phyloP scores from a whole-genome alignment of 2,113 vertebrate species.

The Archilochus colubris region DNA sequence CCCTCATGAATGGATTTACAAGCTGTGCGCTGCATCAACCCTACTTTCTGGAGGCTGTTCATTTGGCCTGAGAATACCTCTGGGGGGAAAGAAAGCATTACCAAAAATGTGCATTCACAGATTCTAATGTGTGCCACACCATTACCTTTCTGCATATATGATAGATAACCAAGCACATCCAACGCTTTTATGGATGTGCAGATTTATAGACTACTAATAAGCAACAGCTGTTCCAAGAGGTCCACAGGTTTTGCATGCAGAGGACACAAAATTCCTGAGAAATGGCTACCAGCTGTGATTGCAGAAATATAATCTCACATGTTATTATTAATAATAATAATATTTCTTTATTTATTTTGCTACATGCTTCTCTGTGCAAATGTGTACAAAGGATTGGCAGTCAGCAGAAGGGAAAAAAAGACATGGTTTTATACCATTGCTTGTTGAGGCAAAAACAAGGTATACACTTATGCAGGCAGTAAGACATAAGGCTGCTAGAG shows the following conservation, averaged over 20 bases:
- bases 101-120: neutral
- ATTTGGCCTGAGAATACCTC: neutral
- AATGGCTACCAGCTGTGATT: neutral
- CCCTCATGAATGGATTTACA: neutral
- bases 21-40: neutral
- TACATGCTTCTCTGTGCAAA: neutral
- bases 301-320: neutral
- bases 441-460: neutral
- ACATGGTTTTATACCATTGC: rapidly evolving
- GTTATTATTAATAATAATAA: neutral
- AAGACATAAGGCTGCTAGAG: neutral
- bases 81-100: neutral
- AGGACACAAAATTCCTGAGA: neutral
- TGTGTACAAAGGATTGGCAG: neutral
- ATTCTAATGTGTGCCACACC: conserved; percentile 5
- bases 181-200: neutral
- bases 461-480: neutral
- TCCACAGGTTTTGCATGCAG: neutral
- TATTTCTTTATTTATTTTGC: neutral
- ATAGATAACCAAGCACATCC: neutral
- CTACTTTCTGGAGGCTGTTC: neutral
- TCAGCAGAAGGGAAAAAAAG: neutral
- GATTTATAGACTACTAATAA: neutral
- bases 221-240: neutral
- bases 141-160: conserved; percentile 17